phyloP scores from a whole-genome alignment of 2,113 vertebrate species.

The Todiramphus saurophagus region DNA sequence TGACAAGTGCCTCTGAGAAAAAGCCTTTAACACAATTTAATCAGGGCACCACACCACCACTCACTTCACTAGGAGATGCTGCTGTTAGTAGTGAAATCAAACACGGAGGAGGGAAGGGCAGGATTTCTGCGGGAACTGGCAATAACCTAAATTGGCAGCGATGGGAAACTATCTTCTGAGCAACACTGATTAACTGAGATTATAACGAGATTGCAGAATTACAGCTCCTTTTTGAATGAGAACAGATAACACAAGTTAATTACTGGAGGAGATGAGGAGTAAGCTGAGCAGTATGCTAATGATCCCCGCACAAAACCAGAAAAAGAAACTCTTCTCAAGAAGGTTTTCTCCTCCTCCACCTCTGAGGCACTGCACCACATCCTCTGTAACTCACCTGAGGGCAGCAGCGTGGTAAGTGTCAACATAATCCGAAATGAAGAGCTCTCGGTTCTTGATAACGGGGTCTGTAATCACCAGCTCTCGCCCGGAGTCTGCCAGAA shows the following conservation, averaged over 20 bases:
- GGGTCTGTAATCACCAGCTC: conserved; percentile 98
- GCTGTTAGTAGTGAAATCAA: not conserved
- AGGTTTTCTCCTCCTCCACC: not conserved
- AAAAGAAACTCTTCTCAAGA: not conserved
- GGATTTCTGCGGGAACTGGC: not conserved
- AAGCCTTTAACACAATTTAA: not conserved
- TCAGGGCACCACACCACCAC: not conserved
- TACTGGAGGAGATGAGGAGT: not conserved
- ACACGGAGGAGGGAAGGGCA: not conserved
- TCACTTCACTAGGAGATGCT: not conserved
- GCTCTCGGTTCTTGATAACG: conserved; percentile 96
- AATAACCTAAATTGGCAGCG: not conserved
- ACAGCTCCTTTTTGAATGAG: not conserved
- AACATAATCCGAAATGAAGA: conserved; percentile 98
- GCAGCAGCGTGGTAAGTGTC: conserved; percentile 98
- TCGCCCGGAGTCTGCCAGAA: conserved; percentile 88
- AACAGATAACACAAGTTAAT: not conserved
- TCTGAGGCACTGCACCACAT: not conserved
- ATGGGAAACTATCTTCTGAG: not conserved
- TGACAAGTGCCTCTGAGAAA: not conserved
- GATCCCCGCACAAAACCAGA: not conserved
- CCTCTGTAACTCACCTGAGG: conserved; percentile 82
- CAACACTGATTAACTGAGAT: not conserved
- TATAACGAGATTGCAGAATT: not conserved
- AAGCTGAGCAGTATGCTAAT: not conserved